Evolutionary conservation across 2,113 vertebrate species (phyloP).

Genomic region (Labeo catla): DNA sequence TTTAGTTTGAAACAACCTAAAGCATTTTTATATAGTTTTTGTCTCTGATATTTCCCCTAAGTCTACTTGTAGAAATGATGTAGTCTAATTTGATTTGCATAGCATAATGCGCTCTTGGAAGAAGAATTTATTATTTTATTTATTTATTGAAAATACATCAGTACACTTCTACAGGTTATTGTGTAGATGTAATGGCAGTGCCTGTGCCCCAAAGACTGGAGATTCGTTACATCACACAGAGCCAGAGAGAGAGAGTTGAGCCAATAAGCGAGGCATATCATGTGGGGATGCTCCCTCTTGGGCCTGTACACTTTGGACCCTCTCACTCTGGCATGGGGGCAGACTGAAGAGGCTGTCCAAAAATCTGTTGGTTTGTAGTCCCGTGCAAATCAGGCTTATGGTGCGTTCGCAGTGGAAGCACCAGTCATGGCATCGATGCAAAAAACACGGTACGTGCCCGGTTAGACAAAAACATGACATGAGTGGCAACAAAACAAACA

Average conservation of each 20-base stretch:
- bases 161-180: conserved; percentile 3
- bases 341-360: conserved; percentile 58
- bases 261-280: conserved; percentile 48
- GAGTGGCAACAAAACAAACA: conserved; percentile 28
- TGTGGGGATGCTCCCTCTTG: conserved; percentile 66
- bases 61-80: not conserved
- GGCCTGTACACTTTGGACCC: conserved; percentile 63
- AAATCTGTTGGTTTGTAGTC: conserved; percentile 67
- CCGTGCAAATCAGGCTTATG: conserved; percentile 61
- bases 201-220: conserved; percentile 42
- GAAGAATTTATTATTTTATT: not conserved
- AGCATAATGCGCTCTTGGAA: too few relatives aligned
- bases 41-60: not conserved
- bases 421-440: conserved; percentile 44
- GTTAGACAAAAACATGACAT: conserved; percentile 29
- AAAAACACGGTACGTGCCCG: conserved; percentile 18
- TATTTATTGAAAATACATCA: not conserved
- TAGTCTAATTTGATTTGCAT: too few relatives aligned
- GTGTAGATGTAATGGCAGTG: conserved; percentile 26
- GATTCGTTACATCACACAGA: conserved; percentile 65
- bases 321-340: conserved; percentile 47
- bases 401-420: conserved; percentile 56
- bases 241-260: conserved; percentile 36
- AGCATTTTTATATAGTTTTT: not conserved
- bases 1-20: not conserved